Percentiles rank a stretch among this genome's conserved stretches.
These are phyloP conservation scores for Protonemura montana DNA, from an alignment of 2,888 invertebrate species.

Conservation along the genomic window DNA sequence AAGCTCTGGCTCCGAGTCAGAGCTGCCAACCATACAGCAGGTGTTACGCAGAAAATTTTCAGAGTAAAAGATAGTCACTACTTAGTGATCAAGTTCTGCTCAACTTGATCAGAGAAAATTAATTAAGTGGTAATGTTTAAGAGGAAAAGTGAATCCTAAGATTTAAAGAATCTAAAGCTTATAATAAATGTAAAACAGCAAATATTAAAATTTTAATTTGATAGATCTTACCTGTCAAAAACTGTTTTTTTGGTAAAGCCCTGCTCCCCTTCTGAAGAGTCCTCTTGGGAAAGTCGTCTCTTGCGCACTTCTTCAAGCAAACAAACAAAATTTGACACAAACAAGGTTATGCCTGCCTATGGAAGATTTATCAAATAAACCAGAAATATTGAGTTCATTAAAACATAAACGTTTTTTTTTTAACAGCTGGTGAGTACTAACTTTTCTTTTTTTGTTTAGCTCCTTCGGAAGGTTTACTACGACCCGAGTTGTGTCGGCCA, in stretches of 20 bases:
- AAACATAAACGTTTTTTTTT: too few relatives aligned
- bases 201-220: background rate
- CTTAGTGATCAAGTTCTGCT: too few relatives aligned
- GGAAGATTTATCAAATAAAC: too few relatives aligned
- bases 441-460: slow-evolving; percentile 14
- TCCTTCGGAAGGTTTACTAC: background rate
- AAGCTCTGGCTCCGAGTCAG: slow-evolving; percentile 73
- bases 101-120: too few relatives aligned
- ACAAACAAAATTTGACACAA: background rate
- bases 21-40: slow-evolving; percentile 54
- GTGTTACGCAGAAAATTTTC: background rate
- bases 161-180: too few relatives aligned
- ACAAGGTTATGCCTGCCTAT: background rate
- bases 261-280: background rate
- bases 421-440: background rate
- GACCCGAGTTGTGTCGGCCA: background rate
- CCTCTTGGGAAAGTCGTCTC: background rate
- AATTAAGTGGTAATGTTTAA: too few relatives aligned
- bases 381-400: too few relatives aligned
- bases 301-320: background rate
- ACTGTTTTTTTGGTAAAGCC: background rate
- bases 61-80: too few relatives aligned
- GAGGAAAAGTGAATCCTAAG: too few relatives aligned
- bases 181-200: too few relatives aligned
- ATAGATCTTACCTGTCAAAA: background rate